Conservation (phyloP, 2,888 invertebrate genomes). For the Gnatocerus cornutus region DNA sequence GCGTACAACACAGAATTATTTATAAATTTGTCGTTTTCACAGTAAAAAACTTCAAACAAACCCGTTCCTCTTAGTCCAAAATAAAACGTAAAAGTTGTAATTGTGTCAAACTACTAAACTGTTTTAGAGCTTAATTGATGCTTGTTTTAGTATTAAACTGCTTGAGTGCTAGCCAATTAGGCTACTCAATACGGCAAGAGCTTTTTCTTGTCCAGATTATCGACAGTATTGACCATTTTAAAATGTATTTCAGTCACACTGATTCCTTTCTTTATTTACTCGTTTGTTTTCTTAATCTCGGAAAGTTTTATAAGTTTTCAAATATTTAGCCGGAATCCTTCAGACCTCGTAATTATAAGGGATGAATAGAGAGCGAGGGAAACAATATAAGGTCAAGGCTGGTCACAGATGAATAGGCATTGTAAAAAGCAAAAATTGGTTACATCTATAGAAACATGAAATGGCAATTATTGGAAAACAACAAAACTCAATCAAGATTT, state of each 20-base stretch:
- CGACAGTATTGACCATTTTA: constrained; percentile 6
- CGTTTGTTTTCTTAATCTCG: neutral
- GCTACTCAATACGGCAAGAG: neutral
- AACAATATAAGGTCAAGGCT: constrained; percentile 21
- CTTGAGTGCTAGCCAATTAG: too few relatives aligned
- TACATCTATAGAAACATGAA: constrained; percentile 49
- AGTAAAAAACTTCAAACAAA: neutral
- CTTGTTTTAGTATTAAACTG: constrained; percentile 11
- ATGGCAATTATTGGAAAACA: constrained; percentile 53
- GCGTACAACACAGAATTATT: neutral
- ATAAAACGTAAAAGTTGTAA: constrained; percentile 9
- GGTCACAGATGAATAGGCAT: constrained; percentile 41
- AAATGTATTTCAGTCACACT: neutral
- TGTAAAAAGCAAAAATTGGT: constrained; percentile 47
- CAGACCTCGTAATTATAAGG: neutral
- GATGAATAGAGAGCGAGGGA: constrained; percentile 6
- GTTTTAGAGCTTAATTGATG: constrained; percentile 12
- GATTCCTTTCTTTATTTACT: too few relatives aligned
- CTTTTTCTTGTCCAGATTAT: neutral
- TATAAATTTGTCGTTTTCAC: neutral
- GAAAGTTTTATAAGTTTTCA: neutral
- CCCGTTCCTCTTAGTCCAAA: neutral
- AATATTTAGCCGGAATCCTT: constrained; percentile 4
- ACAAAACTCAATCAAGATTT: constrained; percentile 53
- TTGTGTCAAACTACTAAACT: constrained; percentile 3